phyloP scores from a whole-genome alignment of 2,888 invertebrate genomes.

The Phasia obesa region DNA sequence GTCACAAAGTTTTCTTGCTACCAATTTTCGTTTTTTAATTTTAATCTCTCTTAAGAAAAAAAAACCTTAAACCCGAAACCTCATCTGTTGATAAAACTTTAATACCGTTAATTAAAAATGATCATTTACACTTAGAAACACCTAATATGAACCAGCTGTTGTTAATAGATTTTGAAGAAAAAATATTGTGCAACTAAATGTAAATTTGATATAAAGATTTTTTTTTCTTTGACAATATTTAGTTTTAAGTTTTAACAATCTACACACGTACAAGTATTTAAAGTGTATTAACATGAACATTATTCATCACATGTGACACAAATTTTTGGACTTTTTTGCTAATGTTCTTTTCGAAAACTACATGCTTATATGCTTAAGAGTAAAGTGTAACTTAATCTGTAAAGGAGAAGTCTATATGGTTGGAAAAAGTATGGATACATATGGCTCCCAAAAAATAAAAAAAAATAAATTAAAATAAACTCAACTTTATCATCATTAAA shows the following conservation, averaged over 20 bases:
- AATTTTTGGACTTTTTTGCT: slow-evolving; percentile 47
- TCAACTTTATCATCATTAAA: slow-evolving; percentile 50
- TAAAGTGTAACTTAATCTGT: slow-evolving; percentile 55
- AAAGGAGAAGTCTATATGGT: neutral
- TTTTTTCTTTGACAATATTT: neutral
- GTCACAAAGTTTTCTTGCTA: slow-evolving; percentile 46
- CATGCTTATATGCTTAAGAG: neutral
- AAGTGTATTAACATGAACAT: slow-evolving; percentile 47
- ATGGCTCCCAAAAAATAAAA: slow-evolving; percentile 51
- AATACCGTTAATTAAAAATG: slow-evolving; percentile 66
- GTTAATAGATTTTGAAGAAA: slow-evolving; percentile 29
- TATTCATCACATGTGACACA: slow-evolving; percentile 65
- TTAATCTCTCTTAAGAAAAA: neutral
- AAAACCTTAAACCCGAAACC: slow-evolving; percentile 21
- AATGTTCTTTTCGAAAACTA: slow-evolving; percentile 62
- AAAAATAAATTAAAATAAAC: slow-evolving; percentile 2
- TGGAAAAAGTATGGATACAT: slow-evolving; percentile 55
- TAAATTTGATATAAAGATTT: slow-evolving; percentile 45
- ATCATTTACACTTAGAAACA: slow-evolving; percentile 49
- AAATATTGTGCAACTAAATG: slow-evolving; percentile 25
- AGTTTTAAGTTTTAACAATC: slow-evolving; percentile 12
- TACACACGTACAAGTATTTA: slow-evolving; percentile 52
- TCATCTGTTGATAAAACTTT: slow-evolving; percentile 57
- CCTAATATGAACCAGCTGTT: slow-evolving; percentile 62
- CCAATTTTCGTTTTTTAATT: neutral